phyloP scores from a whole-genome alignment of 2,113 vertebrate genomes.

The Laticauda colubrina region DNA sequence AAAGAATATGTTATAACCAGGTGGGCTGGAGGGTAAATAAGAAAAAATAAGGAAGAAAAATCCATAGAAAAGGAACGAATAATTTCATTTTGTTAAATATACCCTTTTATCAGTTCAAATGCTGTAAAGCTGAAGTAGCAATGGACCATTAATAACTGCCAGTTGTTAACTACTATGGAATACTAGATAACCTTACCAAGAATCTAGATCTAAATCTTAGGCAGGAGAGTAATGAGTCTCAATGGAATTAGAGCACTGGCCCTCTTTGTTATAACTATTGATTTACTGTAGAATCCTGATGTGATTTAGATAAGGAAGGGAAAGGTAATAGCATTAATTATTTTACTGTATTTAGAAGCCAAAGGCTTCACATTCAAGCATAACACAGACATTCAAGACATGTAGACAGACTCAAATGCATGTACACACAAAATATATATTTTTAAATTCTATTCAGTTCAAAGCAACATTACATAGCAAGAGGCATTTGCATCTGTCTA shows the following conservation, averaged over 20 bases:
- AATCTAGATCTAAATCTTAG: constrained; percentile 67
- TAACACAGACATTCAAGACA: constrained; percentile 40
- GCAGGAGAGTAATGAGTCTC: constrained; percentile 76
- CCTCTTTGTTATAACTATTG: constrained; percentile 77
- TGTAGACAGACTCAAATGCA: neutral
- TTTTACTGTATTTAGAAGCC: constrained; percentile 75
- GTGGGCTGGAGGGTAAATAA: constrained; percentile 11
- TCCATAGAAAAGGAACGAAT: neutral
- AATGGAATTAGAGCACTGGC: constrained; percentile 65
- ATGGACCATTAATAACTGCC: constrained; percentile 66
- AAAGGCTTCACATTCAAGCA: constrained; percentile 71
- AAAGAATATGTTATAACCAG: constrained; percentile 39
- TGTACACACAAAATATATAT: constrained; percentile 45
- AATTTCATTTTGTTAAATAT: constrained; percentile 38
- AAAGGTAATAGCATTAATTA: constrained; percentile 84
- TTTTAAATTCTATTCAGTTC: constrained; percentile 56
- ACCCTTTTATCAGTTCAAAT: constrained; percentile 28
- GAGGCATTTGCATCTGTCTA: constrained; percentile 51
- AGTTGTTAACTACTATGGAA: constrained; percentile 71
- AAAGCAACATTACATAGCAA: constrained; percentile 46
- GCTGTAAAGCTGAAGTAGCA: constrained; percentile 45
- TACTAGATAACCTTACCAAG: constrained; percentile 68
- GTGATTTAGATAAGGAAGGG: constrained; percentile 80
- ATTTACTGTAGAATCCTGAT: constrained; percentile 71
- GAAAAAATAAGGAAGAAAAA: rapidly evolving